Evolutionary conservation across 2,113 vertebrate species (phyloP), one percentile per base, ranked within the genome.

Genomic region (Scortum barcoo): DNA sequence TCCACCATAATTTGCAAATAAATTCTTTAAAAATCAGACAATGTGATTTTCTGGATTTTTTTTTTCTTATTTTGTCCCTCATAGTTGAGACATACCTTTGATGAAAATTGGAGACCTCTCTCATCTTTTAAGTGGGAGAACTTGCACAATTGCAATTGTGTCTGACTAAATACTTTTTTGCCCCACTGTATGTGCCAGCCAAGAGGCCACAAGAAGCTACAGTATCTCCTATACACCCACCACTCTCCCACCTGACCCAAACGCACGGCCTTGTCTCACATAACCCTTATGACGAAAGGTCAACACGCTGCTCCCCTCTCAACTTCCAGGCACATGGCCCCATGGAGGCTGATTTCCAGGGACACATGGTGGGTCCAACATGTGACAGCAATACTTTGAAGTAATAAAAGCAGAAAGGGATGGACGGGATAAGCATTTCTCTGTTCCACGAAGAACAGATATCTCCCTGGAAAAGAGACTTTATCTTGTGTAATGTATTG

Each of bases 211-310:
- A 0, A 73, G 76, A 36, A 54, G 58, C 6, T 0, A 51, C 44
- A 33, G 76, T 65, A 70, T 89, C 79, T 73, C 58, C 10, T 61
- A 16, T 14, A 50, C 66, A 54, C 33, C 53, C 84, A 19, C 24
- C n/a, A 5, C 40, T 9, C 33, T 22, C 36, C 60, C 70, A 61
- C 75, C 30, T 51, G 71, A 72, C 80, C 67, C 67, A 54, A 72
- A 36, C 86, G 36, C 65, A 33, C 56, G 20, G 50, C 56, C 53
- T 11, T 3, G 79, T 84, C 80, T 84, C 76, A 84, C 57, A 83
- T 85, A 61, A 78, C 89, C 50, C 84, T 30, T 2, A 66, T 80
- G 80, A 80, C 20, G 51, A 76, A 91, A 91, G 81, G 73, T 85
- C 72, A 85, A 46, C 75, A 40, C n/a, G 16, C 58, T 69, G 75